Evolutionary conservation across 1,140 invertebrate species (phyloP), one percentile per base, ranked within the genome.

Genomic region (Drosophila murphyi): DNA sequence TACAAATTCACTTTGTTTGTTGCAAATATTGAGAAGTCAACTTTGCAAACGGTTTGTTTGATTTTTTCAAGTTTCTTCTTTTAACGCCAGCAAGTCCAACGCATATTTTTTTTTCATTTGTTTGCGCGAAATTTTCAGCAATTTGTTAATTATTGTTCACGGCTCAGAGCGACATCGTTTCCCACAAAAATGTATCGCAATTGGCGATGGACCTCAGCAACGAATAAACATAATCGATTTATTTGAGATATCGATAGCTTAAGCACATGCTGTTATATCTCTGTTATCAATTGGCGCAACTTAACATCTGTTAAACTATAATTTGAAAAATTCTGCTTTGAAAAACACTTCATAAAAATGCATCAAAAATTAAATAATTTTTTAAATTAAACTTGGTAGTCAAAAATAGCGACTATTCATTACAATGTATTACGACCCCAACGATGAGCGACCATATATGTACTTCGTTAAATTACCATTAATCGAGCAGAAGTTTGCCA

Each of bases 41-140:
- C 34, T 50, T 43, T 47, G 51, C 68, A 62, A 72, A 20, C 39
- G 28, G 31, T 45, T 61, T 54, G 56, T 50, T 32, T 55, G 8
- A 34, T 31, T 48, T 70, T 51, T 32, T n/a, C 7, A 10, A 20
- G 5, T 3, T 56, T 41, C 8, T 20, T 20, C 6, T 32, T 43
- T 62, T 56, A 74, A 4, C 31, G 6, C 45, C n/a, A 10, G 5
- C 12, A 50, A 5, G n/a, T 43, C n/a, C 32, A 10, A 50, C 35
- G 35, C 72, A 74, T 74, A 70, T 37, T 70, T 62, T 70, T 70
- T 68, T 70, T 31, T 5, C 20, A 32, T 32, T 37, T 34, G 7
- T 34, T 32, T 51, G 41, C 31, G 37, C 57, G 31, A 45, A 8
- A 56, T 51, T 45, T 70, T 43, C 6, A 12, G 20, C 4, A 62